phyloP scores from a whole-genome alignment of 2,888 invertebrate genomes.

The Caenorhabditis sp. region DNA sequence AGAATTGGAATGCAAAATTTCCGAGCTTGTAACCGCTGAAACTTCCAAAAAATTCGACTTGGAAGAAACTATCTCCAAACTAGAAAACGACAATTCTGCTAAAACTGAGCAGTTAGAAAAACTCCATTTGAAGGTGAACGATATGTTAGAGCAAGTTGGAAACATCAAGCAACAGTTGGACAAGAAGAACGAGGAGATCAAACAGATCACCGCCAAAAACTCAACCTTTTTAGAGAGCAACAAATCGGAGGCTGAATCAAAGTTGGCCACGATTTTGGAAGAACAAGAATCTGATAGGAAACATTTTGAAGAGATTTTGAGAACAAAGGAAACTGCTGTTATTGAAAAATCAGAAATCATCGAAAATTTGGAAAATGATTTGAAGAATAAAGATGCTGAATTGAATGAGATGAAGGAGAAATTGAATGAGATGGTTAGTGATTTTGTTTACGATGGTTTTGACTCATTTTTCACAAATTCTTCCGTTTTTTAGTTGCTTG shows the following conservation, averaged over 20 bases:
- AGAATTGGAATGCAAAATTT: slow-evolving; percentile 16
- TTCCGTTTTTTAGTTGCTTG: no score
- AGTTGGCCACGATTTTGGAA: slow-evolving; percentile 38
- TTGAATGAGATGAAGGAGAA: slow-evolving; percentile 22
- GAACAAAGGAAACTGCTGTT: slow-evolving; percentile 24
- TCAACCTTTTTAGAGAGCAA: slow-evolving; percentile 37
- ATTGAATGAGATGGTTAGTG: slow-evolving; percentile 31
- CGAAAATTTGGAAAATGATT: slow-evolving; percentile 15
- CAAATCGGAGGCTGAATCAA: slow-evolving; percentile 11
- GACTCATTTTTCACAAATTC: no score
- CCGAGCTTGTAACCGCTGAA: slow-evolving; percentile 15
- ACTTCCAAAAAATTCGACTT: slow-evolving; percentile 14
- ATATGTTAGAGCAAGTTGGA: slow-evolving; percentile 53
- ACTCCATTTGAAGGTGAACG: slow-evolving; percentile 41
- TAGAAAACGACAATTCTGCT: slow-evolving; percentile 20
- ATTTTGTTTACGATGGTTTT: no score
- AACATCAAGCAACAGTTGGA: slow-evolving; percentile 52
- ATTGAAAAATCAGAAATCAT: slow-evolving; percentile 13
- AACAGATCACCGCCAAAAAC: slow-evolving; percentile 52
- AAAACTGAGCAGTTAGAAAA: slow-evolving; percentile 45
- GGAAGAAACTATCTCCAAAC: slow-evolving; percentile 21
- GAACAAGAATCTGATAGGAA: slow-evolving; percentile 49
- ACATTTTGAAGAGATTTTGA: slow-evolving; percentile 19
- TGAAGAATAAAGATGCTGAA: slow-evolving; percentile 35
- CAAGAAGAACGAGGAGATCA: slow-evolving; percentile 55